Percentiles rank a stretch among this genome's conserved stretches.
These are phyloP conservation scores for Rotaria magnacalcarata DNA, from an alignment of 2,888 invertebrate genomes.

Conservation along the genomic window DNA sequence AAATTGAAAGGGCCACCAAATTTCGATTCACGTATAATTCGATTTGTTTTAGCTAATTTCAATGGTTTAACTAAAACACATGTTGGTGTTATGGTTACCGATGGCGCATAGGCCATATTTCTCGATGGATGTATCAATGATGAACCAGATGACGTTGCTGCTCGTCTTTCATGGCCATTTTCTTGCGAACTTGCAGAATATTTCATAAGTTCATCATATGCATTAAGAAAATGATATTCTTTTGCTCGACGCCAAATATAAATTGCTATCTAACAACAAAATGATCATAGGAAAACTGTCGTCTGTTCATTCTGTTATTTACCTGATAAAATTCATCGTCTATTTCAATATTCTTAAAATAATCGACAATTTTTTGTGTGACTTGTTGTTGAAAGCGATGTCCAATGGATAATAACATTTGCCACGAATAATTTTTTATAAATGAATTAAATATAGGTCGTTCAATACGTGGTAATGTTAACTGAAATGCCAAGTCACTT, in stretches of 20 bases:
- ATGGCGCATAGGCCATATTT: not conserved
- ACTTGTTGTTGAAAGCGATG: conserved; percentile 27
- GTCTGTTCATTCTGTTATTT: not conserved
- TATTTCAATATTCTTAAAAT: not conserved
- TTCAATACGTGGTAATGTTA: not conserved
- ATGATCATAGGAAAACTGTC: not conserved
- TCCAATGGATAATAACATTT: conserved; percentile 19
- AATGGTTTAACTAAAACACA: conserved; percentile 22
- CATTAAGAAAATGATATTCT: conserved; percentile 30
- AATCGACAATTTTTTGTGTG: not conserved
- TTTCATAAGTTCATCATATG: not conserved
- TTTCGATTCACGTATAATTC: not conserved
- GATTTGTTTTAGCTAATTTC: conserved; percentile 24
- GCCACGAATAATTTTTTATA: conserved; percentile 17
- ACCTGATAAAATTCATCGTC: conserved; percentile 19
- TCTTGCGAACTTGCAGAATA: not conserved
- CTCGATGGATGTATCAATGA: not conserved
- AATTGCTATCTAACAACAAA: not conserved
- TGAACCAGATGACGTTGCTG: not conserved
- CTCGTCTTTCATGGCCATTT: not conserved
- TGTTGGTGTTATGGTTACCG: not conserved
- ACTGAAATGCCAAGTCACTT: not conserved
- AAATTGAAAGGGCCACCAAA: conserved; percentile 8
- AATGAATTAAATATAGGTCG: conserved; percentile 3
- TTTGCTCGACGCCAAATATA: conserved; percentile 17